Evolutionary conservation across 2,113 vertebrate species (phyloP).

Genomic region (Nerophis lumbriciformis): DNA sequence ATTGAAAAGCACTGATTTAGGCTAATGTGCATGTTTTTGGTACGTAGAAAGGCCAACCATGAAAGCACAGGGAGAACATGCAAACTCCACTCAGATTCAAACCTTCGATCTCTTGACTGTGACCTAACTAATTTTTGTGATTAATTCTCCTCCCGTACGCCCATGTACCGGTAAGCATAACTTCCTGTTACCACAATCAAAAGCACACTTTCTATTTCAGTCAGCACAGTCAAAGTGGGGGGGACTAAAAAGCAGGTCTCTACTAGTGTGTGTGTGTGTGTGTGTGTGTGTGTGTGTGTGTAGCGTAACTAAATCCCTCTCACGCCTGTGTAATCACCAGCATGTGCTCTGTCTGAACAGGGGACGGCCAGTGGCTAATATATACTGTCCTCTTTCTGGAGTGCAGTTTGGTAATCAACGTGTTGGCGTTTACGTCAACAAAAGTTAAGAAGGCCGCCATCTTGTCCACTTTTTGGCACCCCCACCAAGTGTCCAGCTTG

Average conservation of each 20-base stretch:
- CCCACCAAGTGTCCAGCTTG: no score
- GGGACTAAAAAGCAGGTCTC: constrained; percentile 25
- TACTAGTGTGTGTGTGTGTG: constrained; percentile 18
- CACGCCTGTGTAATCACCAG: constrained; percentile 65
- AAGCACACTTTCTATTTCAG: constrained; percentile 10
- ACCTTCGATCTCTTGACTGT: no score
- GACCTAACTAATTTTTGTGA: no score
- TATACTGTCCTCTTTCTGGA: no score
- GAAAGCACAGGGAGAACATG: no score
- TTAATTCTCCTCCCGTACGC: no score
- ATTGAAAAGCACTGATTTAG: no score
- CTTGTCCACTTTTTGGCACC: not conserved
- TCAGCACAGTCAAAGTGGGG: constrained; percentile 5
- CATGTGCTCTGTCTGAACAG: constrained; percentile 52
- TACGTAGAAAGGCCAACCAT: no score
- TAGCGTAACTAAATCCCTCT: constrained; percentile 48
- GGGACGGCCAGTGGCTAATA: constrained; percentile 18
- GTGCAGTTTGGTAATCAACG: not conserved
- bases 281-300: constrained; percentile 7
- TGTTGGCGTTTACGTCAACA: not conserved
- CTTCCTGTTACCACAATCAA: constrained; percentile 4
- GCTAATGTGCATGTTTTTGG: no score
- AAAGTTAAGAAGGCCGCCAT: not conserved
- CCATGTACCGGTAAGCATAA: constrained; percentile 1
- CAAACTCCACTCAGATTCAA: no score